Conservation (phyloP, 1,140 invertebrate genomes). For the Radopholus similis region DNA sequence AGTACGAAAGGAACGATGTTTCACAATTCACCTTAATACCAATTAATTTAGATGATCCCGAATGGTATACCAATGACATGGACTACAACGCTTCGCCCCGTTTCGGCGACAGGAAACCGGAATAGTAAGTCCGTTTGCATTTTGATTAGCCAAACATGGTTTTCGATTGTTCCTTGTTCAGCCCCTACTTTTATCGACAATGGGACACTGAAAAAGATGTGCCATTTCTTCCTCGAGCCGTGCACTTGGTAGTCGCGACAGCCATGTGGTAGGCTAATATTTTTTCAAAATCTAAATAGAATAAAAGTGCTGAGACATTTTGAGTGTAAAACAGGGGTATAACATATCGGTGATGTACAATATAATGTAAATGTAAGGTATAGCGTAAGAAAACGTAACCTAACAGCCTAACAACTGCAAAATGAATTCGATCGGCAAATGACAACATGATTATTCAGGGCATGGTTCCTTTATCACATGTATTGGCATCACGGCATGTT, state of each 20-base stretch:
- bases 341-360: not conserved
- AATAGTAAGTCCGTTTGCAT: not conserved
- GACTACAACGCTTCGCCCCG: not conserved
- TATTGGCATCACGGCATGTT: conserved; percentile 50
- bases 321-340: not conserved
- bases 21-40: too few relatives aligned
- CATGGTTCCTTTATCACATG: conserved; percentile 49
- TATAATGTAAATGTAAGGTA: not conserved
- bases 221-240: not conserved
- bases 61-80: not conserved
- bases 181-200: not conserved
- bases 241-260: not conserved
- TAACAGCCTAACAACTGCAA: not conserved
- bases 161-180: not conserved
- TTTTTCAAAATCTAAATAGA: not conserved
- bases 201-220: not conserved
- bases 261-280: not conserved
- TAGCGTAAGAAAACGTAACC: not conserved
- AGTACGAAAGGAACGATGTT: too few relatives aligned
- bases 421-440: not conserved
- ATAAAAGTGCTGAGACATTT: not conserved
- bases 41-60: conserved; percentile 22
- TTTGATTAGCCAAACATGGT: not conserved
- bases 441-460: conserved; percentile 22
- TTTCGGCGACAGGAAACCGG: conserved; percentile 4